Conservation (phyloP, 2,797 vertebrate species). For the Trichosurus vulpecula region DNA sequence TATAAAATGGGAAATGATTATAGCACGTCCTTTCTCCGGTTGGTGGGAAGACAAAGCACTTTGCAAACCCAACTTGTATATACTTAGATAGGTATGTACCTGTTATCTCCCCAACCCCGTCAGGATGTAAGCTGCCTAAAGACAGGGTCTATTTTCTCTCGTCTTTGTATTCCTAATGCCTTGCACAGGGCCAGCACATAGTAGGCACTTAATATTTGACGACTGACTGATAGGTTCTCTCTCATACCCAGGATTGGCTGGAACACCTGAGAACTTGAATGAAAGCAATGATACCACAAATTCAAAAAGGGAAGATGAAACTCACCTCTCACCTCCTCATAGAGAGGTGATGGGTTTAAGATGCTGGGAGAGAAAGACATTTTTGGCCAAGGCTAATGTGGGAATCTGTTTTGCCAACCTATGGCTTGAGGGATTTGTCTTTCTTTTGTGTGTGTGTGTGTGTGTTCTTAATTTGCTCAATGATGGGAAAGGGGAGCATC, state of each 20-base stretch:
- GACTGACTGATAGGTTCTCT: accelerated
- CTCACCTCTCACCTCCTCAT: not conserved
- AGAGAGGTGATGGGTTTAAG: not conserved
- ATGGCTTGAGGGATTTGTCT: not conserved
- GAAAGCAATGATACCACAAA: not conserved
- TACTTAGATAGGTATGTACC: no score
- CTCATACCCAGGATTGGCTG: not conserved
- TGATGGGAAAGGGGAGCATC: no score
- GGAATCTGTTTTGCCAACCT: not conserved
- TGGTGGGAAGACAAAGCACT: no score
- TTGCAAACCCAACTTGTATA: no score
- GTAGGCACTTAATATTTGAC: not conserved
- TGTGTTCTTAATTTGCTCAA: not conserved
- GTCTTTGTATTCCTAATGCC: not conserved
- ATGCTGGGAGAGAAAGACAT: not conserved
- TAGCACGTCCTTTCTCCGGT: no score
- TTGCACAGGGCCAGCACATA: not conserved
- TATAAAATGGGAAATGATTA: no score
- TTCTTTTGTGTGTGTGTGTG: no score
- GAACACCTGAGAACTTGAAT: not conserved
- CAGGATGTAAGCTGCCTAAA: not conserved
- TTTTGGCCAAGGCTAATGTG: not conserved
- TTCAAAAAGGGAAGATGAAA: not conserved
- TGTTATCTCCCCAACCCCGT: not conserved
- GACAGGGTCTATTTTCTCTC: not conserved